These are phyloP conservation scores for Parambassis ranga DNA, from an alignment of 2,797 vertebrate genomes.

Conservation along the genomic window DNA sequence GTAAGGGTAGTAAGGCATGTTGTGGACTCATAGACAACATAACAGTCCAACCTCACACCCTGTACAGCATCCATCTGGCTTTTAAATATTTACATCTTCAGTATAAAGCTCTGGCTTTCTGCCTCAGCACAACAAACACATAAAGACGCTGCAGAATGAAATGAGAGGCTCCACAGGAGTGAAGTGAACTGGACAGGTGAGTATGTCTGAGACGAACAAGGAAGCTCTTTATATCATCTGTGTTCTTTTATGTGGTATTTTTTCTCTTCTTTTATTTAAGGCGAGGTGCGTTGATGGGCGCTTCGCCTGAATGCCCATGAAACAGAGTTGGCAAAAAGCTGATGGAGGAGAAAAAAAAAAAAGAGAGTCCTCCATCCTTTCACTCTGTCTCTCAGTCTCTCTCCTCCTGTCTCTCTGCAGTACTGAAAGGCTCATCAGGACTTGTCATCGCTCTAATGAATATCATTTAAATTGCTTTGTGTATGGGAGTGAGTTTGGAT, in stretches of 20 bases:
- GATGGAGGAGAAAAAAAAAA: conserved; percentile 75
- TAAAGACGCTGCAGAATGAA: not conserved
- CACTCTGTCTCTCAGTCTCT: conserved; percentile 42
- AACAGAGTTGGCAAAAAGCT: conserved; percentile 89
- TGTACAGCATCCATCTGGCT: not conserved
- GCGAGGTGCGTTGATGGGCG: conserved; percentile 82
- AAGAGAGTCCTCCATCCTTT: conserved; percentile 40
- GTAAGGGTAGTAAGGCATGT: too few species aligned
- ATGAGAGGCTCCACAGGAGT: not conserved
- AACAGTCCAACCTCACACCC: not conserved
- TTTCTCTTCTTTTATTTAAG: conserved; percentile 67
- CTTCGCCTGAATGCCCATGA: conserved; percentile 86
- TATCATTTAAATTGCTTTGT: conserved; percentile 99
- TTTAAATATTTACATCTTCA: not conserved
- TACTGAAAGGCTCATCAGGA: conserved; percentile 97
- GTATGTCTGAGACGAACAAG: conserved; percentile 8
- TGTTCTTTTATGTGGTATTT: conserved; percentile 32
- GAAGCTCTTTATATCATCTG: conserved; percentile 27
- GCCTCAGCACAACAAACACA: not conserved
- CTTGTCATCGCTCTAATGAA: conserved; percentile 99
- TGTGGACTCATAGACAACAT: too few species aligned
- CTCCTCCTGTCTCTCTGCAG: conserved; percentile 65
- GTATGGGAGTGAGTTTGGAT: conserved; percentile 99
- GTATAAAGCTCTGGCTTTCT: too few species aligned
- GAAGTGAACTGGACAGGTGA: conserved; percentile 29